Base-by-base conservation (phyloP, 2,113 vertebrate species). In the Thunnus maccoyii region DNA sequence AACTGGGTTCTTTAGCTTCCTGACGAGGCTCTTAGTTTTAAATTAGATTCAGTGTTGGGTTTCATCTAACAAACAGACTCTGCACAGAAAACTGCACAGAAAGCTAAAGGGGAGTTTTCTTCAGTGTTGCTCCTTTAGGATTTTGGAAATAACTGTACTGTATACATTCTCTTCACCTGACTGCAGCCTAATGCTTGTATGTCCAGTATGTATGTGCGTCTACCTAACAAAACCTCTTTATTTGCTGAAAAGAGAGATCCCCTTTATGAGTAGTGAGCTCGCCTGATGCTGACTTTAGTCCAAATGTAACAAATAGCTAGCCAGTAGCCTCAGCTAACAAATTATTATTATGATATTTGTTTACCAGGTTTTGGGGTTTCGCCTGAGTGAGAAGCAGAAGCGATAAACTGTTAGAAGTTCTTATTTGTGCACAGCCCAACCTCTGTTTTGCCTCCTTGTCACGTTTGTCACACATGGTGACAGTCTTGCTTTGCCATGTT, bases 131-230 rank as follows among this genome's bases (percentile, higher is more conserved):
- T 63, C 4, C 36, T 41, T 30, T 56, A 2, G 72, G 64, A 61
- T 47, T 75, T 80, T 84, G 72, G 75, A 86, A 76, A 80, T 55
- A 57, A 73, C 75, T 83, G 78, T 68, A 77, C 66, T 81, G 76
- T 87, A 70, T 60, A 55, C 55, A 54, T 67, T 65, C 12, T 56
- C 5, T 54, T 80, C 52, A 72, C 84, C 58, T 71, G 58, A 82
- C 48, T 88, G 78, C 85, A 83, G 30, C 25, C 68, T 64, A 58
- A 82, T 73, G 56, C 78, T 77, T 76, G 47, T 87, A 7, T 84
- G 76, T 85, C 48, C 50, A 22, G 78, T 72, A 50, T 75, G 73
- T 83, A 11, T 56, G 54, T 80, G 58, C 82, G 46, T 73, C 56
- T 44, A 76, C 76, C 71, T 72, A 22, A 71, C 36, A 27, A 79